phyloP scores from a whole-genome alignment of 2,797 vertebrate genomes.

The Manis pentadactyla region DNA sequence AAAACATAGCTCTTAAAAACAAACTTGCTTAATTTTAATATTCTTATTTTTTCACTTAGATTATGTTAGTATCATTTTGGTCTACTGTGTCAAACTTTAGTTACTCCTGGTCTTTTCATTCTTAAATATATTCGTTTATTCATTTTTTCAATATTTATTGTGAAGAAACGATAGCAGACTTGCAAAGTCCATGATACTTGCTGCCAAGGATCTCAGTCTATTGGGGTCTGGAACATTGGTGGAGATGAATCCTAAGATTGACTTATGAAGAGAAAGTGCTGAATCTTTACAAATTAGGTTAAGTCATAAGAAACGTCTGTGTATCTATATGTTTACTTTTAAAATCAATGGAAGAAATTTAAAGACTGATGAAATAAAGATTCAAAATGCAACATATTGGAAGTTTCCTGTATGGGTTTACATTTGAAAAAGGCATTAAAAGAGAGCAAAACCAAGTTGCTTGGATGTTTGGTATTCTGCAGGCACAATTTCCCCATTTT shows the following conservation, averaged over 20 bases:
- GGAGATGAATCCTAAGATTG: neutral
- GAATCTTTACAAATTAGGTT: neutral
- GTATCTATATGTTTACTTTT: neutral
- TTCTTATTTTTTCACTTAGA: neutral
- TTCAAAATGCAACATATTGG: neutral
- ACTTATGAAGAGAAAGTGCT: neutral
- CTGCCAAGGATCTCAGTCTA: neutral
- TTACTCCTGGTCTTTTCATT: neutral
- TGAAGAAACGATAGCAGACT: neutral
- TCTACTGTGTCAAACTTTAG: neutral
- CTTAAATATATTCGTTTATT: neutral
- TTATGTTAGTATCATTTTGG: neutral
- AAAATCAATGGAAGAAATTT: neutral
- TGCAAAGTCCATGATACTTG: neutral
- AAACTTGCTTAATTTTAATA: neutral
- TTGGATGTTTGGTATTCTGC: neutral
- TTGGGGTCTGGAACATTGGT: neutral
- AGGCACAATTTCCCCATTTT: neutral
- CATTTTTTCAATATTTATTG: neutral
- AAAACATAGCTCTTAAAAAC: neutral
- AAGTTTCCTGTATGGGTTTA: neutral
- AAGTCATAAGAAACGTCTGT: neutral
- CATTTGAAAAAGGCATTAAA: neutral
- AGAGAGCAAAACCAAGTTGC: neutral
- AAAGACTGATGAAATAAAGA: neutral